Evolutionary conservation across 2,113 vertebrate genomes (phyloP), one percentile per base, ranked within the genome.

Genomic region (Camelus dromedarius): DNA sequence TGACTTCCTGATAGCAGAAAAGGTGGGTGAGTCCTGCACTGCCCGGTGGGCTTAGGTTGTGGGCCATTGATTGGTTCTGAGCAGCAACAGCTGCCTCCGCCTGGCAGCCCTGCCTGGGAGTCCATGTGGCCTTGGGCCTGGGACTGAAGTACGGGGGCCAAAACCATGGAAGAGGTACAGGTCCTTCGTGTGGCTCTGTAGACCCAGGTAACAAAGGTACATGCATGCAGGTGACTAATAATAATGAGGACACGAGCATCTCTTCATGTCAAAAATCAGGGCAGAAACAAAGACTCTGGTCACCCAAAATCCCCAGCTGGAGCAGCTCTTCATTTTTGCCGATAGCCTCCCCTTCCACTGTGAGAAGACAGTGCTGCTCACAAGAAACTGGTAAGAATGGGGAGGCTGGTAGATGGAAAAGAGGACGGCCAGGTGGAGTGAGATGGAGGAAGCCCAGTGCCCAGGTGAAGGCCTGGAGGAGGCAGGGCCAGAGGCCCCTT

Each of bases 1-100:
- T 89, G 99, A 99, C 98, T 99, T 99, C 98, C 99, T 99, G 98
- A 99, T 99, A 95, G 99, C 99, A 26, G 99, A 99, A 98, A 99
- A 99, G 99, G 99, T 99, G 98, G 38, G 97, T 96, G 56, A 64
- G 54, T 67, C 35, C 56, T 6, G 3, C 3, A 7, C 10, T 8
- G 16, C 35, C 46, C 19, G 0, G 6, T 24, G n/a, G 26, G 32
- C 81, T 91, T 42, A 0, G 18, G 16, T 38, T 16, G 46, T 15
- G 11, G 19, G 12, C 58, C 30, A 4, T 60, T 73, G 56, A 1
- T 67, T 35, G 32, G 22, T 58, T 54, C 8, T 35, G 2, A 4
- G 20, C 3, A 15, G 13, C 52, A 76, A 10, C 3, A 26, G 69
- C 54, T 18, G 24, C 54, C 80, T 92, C 48, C 16, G 22, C 79